A percentile compares a stretch with the other conserved stretches of the same genome.
Evolutionary conservation across 2,797 vertebrate genomes (phyloP).

Genomic region (Ammospiza maritima): DNA sequence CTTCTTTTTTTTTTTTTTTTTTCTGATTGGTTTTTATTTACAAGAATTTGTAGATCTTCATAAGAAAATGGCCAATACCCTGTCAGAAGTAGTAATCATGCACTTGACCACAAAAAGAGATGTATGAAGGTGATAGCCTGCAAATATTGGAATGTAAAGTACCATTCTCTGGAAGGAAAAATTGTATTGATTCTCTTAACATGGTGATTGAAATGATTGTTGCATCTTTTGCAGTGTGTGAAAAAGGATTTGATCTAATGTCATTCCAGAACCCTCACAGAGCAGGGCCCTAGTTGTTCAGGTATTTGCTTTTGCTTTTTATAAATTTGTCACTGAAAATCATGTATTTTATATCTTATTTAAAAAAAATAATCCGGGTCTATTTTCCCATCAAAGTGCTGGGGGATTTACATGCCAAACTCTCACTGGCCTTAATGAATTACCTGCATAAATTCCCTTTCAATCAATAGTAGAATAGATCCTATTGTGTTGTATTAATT

Average conservation of each 20-base stretch:
- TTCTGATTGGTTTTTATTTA: conserved; percentile 82
- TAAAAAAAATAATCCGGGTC: background rate
- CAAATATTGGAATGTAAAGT: conserved; percentile 71
- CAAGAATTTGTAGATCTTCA: conserved; percentile 82
- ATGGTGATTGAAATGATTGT: conserved; percentile 73
- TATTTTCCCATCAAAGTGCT: conserved; percentile 67
- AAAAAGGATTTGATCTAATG: conserved; percentile 71
- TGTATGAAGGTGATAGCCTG: conserved; percentile 73
- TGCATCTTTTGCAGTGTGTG: conserved; percentile 59
- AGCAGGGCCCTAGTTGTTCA: conserved; percentile 34
- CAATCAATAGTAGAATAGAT: conserved; percentile 74
- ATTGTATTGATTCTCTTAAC: conserved; percentile 67
- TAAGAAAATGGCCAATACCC: conserved; percentile 75
- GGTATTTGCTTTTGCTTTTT: conserved; percentile 56
- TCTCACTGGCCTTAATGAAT: conserved; percentile 76
- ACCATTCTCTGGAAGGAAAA: conserved; percentile 63
- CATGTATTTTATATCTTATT: conserved; percentile 46
- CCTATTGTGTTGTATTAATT: conserved; percentile 77
- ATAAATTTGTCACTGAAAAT: conserved; percentile 56
- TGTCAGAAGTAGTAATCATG: conserved; percentile 73
- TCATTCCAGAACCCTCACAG: conserved; percentile 62
- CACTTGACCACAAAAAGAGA: conserved; percentile 74
- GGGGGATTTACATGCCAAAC: conserved; percentile 74
- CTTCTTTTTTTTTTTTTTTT: conserved; percentile 52
- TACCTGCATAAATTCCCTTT: conserved; percentile 80